A percentile compares a stretch with the other conserved stretches of the same genome.
Conservation (phyloP, 37 sponge, comb jelly and placozoan genomes). For the Diacarnus erythraeanus region DNA sequence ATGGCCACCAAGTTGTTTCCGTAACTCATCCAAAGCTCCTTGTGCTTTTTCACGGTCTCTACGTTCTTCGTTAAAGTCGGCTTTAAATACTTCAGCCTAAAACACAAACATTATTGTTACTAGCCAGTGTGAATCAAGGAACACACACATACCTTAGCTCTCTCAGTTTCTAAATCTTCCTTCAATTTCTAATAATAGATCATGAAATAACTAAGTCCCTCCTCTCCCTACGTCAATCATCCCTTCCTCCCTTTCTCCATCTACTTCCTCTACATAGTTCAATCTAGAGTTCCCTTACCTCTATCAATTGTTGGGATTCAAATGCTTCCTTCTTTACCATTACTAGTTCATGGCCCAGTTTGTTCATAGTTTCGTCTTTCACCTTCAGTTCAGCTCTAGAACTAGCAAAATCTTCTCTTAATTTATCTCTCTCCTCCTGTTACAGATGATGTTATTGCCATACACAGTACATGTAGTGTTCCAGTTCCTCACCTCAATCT, state of each 20-base stretch:
- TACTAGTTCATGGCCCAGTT: too few relatives aligned
- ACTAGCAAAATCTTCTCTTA: background rate
- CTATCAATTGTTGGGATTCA: too few relatives aligned
- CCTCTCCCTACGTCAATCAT: too few relatives aligned
- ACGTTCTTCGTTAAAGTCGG: slow-evolving; percentile 31
- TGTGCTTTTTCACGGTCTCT: slow-evolving; percentile 30
- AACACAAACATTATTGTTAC: too few relatives aligned
- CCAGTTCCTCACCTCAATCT: background rate
- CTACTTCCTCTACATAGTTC: too few relatives aligned
- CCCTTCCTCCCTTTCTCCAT: too few relatives aligned
- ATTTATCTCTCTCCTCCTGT: background rate
- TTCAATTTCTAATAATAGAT: background rate
- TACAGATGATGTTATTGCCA: background rate
- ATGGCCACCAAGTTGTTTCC: background rate
- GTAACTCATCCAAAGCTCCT: background rate
- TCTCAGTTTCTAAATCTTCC: too few relatives aligned
- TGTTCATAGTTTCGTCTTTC: background rate
- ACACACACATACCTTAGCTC: too few relatives aligned
- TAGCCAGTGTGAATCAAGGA: too few relatives aligned
- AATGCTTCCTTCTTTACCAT: too few relatives aligned
- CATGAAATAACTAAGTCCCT: background rate
- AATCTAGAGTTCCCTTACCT: too few relatives aligned
- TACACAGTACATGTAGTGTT: too few relatives aligned
- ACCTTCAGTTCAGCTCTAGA: background rate
- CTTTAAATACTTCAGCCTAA: slow-evolving; percentile 21